These are phyloP conservation scores for Nyctibius grandis DNA, from an alignment of 2,797 vertebrate species.

Conservation along the genomic window DNA sequence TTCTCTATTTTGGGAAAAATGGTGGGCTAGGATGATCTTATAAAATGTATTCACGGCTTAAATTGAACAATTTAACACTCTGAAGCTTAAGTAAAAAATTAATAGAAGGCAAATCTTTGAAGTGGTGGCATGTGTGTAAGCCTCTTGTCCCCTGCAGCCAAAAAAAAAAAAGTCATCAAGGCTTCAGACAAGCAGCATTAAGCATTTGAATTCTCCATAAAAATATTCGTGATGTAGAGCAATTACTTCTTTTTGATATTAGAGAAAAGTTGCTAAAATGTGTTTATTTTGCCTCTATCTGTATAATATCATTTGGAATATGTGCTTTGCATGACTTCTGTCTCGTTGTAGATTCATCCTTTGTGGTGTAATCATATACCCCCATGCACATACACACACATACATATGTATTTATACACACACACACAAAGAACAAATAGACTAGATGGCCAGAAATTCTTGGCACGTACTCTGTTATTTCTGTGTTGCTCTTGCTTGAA, in stretches of 20 bases:
- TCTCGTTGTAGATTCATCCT: background rate
- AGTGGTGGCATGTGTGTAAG: slow-evolving; percentile 50
- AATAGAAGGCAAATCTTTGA: slow-evolving; percentile 68
- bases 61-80: slow-evolving; percentile 64
- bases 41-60: slow-evolving; percentile 54
- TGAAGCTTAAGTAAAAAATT: slow-evolving; percentile 61
- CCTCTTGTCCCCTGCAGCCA: slow-evolving; percentile 64
- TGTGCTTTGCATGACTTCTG: background rate
- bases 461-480: background rate
- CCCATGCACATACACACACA: background rate
- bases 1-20: slow-evolving; percentile 63
- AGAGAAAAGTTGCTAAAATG: slow-evolving; percentile 46
- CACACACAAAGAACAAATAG: background rate
- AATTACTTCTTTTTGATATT: slow-evolving; percentile 49
- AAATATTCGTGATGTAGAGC: slow-evolving; percentile 44
- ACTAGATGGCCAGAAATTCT: background rate
- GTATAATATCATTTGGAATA: background rate
- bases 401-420: background rate
- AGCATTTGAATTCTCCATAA: slow-evolving; percentile 39
- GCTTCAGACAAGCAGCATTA: slow-evolving; percentile 59
- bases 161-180: slow-evolving; percentile 54
- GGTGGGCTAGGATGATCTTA: slow-evolving; percentile 43
- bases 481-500: slow-evolving; percentile 19
- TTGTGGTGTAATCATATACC: background rate
- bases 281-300: slow-evolving; percentile 33